phyloP scores from a whole-genome alignment of 2,888 invertebrate species.

The Eulithis testata region DNA sequence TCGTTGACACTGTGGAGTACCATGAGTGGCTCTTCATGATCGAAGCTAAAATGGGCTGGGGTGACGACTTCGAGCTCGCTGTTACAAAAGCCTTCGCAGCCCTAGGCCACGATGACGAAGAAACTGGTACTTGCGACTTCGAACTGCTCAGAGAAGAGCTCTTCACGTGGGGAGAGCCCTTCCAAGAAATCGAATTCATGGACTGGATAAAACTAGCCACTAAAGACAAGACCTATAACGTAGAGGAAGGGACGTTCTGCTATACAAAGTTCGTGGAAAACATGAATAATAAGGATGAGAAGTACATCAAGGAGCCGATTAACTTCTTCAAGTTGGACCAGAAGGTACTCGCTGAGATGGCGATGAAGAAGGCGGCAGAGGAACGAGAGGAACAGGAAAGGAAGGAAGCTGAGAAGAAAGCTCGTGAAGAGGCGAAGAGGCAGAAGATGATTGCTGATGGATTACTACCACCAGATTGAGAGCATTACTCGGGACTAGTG shows the following conservation, averaged over 20 bases:
- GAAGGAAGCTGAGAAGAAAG: conserved; percentile 64
- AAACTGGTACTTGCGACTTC: conserved; percentile 63
- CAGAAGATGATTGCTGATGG: conserved; percentile 72
- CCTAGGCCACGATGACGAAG: conserved; percentile 69
- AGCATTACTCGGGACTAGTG: neutral
- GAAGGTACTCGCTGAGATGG: conserved; percentile 74
- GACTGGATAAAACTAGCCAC: conserved; percentile 66
- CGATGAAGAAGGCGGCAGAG: conserved; percentile 68
- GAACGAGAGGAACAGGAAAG: conserved; percentile 65
- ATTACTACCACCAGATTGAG: conserved; percentile 48
- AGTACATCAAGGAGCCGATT: conserved; percentile 69
- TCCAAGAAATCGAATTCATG: conserved; percentile 68
- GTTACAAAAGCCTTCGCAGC: conserved; percentile 69
- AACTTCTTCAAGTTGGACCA: conserved; percentile 79
- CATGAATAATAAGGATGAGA: conserved; percentile 71
- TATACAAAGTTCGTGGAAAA: conserved; percentile 74
- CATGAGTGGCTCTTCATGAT: conserved; percentile 76
- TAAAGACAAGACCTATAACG: conserved; percentile 68
- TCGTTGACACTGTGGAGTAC: conserved; percentile 71
- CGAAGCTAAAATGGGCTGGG: conserved; percentile 75
- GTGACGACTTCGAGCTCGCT: conserved; percentile 70
- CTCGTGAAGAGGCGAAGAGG: conserved; percentile 68
- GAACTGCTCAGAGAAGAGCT: conserved; percentile 66
- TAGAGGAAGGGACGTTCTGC: conserved; percentile 59
- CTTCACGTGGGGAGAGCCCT: conserved; percentile 71